Conservation (phyloP, 35 echinoderm and acorn worm species). For the Lytechinus pictus region DNA sequence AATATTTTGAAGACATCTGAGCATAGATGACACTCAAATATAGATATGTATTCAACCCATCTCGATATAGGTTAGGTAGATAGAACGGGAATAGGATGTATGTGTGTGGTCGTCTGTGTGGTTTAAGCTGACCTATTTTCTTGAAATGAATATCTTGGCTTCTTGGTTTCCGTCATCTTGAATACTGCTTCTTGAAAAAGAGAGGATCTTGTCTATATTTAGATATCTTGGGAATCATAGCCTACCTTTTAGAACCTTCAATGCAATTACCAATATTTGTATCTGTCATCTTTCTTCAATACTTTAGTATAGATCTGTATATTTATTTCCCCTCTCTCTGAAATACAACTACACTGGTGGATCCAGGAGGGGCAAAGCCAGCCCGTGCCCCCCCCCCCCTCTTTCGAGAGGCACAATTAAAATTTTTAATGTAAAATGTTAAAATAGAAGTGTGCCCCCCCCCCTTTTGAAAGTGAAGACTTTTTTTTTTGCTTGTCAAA, state of each 20-base stretch:
- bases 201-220: not conserved
- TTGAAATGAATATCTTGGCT: slow-evolving; percentile 26
- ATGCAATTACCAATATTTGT: not conserved
- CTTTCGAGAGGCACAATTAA: too few species aligned
- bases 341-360: too few species aligned
- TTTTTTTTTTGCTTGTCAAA: too few species aligned
- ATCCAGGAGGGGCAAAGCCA: too few species aligned
- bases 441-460: too few species aligned
- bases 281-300: not conserved
- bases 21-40: not conserved
- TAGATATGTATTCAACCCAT: slow-evolving; percentile 3
- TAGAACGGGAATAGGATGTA: not conserved
- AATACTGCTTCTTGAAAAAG: not conserved
- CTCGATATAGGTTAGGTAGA: not conserved
- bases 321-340: not conserved
- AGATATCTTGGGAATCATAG: not conserved
- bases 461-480: too few species aligned
- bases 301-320: not conserved
- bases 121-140: slow-evolving; percentile 38
- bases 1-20: not conserved
- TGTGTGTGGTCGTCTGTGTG: slow-evolving; percentile 19
- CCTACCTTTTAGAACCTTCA: not conserved
- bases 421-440: too few species aligned
- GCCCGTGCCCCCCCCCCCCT: too few species aligned
- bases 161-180: not conserved